phyloP scores from a whole-genome alignment of 2,797 vertebrate species.

The Falco cherrug region DNA sequence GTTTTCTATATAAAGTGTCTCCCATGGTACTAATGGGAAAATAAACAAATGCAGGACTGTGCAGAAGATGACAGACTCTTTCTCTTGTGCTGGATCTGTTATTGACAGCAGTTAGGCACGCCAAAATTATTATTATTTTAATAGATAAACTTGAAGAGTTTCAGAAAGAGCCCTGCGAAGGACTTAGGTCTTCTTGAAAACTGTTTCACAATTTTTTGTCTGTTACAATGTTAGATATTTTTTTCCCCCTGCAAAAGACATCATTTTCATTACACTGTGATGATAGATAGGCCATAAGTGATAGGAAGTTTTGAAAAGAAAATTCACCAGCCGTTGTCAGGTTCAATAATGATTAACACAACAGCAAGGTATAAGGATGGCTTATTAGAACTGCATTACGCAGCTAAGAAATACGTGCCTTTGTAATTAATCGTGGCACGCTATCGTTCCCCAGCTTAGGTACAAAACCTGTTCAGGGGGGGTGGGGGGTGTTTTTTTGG shows the following conservation, averaged over 20 bases:
- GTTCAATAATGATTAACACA: background rate
- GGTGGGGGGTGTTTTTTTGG: background rate
- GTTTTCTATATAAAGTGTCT: background rate
- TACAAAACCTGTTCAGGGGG: rapidly evolving
- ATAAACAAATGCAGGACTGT: background rate
- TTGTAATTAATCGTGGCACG: background rate
- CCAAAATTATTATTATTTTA: background rate
- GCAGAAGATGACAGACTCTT: background rate
- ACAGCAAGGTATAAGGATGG: background rate
- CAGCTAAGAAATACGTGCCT: background rate
- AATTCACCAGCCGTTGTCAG: background rate
- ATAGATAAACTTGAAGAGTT: background rate
- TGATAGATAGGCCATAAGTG: background rate
- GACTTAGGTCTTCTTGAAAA: background rate
- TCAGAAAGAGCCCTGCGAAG: background rate
- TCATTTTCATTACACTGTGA: background rate
- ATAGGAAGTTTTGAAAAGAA: background rate
- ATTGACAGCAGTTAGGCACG: background rate
- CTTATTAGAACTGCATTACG: background rate
- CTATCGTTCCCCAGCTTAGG: background rate
- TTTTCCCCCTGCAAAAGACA: too few relatives aligned
- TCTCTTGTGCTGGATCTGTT: background rate
- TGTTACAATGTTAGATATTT: background rate
- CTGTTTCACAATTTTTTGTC: background rate
- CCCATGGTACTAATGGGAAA: background rate